These are phyloP conservation scores for Dipodomys ordii DNA, from an alignment of 2,113 vertebrate genomes.

Conservation along the genomic window DNA sequence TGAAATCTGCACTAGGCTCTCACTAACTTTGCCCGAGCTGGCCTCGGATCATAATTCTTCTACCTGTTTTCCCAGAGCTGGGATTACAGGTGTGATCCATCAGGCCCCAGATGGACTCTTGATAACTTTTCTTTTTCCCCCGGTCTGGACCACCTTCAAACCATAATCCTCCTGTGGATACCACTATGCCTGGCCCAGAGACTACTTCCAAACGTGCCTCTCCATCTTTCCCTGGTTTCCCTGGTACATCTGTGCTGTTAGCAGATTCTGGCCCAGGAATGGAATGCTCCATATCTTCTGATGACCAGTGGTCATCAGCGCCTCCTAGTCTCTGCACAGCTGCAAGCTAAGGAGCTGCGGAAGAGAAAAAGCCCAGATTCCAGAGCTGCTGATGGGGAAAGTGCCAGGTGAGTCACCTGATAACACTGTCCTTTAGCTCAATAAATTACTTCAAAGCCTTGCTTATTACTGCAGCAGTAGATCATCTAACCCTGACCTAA, in stretches of 20 bases:
- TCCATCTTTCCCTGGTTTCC: background rate
- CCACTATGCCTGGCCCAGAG: background rate
- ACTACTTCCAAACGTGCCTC: fast-evolving
- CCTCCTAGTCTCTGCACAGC: background rate
- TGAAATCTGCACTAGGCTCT: background rate
- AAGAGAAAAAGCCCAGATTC: background rate
- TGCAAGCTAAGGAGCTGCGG: background rate
- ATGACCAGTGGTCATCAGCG: background rate
- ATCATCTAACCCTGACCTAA: background rate
- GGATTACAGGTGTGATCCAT: background rate
- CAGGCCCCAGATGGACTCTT: no score
- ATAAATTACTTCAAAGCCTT: background rate
- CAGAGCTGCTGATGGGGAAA: background rate
- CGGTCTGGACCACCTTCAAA: no score
- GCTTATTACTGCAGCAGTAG: background rate
- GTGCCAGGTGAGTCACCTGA: background rate
- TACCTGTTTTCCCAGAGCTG: background rate
- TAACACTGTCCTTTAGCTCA: background rate
- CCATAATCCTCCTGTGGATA: no score
- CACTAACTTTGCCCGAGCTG: no score
- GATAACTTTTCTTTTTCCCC: no score
- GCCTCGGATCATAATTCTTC: background rate
- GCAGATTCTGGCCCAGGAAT: background rate
- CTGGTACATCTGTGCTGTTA: background rate
- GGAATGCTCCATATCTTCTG: background rate